These are phyloP conservation scores for Agelastica alni DNA, from an alignment of 2,888 invertebrate species.

Conservation along the genomic window DNA sequence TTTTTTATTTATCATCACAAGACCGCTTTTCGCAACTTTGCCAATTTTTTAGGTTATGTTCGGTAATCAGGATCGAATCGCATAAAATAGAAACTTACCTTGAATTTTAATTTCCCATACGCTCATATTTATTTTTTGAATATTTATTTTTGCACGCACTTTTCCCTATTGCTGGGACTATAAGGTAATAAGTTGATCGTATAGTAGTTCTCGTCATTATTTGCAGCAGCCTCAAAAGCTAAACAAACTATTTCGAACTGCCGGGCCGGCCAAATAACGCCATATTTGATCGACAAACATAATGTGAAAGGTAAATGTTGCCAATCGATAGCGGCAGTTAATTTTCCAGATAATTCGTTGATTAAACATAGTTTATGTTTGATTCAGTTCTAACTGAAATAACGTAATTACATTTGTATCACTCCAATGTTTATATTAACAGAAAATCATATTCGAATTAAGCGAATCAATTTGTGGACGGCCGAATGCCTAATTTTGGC, in stretches of 20 bases:
- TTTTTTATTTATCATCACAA: too few species aligned
- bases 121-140: too few species aligned
- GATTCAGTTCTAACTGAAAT: conserved; percentile 39
- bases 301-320: conserved; percentile 47
- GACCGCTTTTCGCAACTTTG: too few species aligned
- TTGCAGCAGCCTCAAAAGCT: conserved; percentile 42
- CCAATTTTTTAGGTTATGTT: too few species aligned
- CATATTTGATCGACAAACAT: conserved; percentile 48
- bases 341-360: conserved; percentile 49
- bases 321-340: conserved; percentile 48
- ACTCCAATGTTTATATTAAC: conserved; percentile 31
- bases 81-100: too few species aligned
- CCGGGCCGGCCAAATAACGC: conserved; percentile 36
- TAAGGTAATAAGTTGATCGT: too few species aligned
- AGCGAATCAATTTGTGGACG: conserved; percentile 24
- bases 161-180: too few species aligned
- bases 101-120: too few species aligned
- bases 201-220: conserved; percentile 27
- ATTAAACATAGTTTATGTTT: conserved; percentile 45
- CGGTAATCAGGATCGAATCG: too few species aligned
- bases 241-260: conserved; percentile 37
- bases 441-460: conserved; percentile 31
- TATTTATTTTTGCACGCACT: too few species aligned
- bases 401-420: conserved; percentile 43
- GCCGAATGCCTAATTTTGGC: conserved; percentile 16